Evolutionary conservation across 2,113 vertebrate genomes (phyloP), one percentile per base, ranked within the genome.

Genomic region (Marmota flaviventris): DNA sequence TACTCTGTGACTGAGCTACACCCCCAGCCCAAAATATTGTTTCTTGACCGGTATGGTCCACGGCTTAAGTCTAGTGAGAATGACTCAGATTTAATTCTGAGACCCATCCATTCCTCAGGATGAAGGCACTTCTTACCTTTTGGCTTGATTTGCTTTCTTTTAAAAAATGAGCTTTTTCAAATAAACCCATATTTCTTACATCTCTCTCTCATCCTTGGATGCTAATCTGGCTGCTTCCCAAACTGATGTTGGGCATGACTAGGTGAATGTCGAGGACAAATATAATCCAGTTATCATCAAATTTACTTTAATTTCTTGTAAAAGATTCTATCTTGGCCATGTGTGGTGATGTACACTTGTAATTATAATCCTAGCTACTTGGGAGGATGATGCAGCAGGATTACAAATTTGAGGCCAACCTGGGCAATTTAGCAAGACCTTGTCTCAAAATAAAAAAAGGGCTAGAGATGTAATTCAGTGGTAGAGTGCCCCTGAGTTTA

Each of bases 221-320:
- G n/a, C 67, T 90, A 65, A 61, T 61, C 90, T 90, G 58, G 53
- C 45, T 45, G 51, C 85, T 77, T 88, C 53, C 72, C 56, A 86
- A 3, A 58, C 18, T 58, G 45, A 61, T 56, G 17, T 17, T 29
- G 45, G 51, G 37, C 48, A 39, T 32, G 83, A 8, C 17, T 37
- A 17, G 32, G 63, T 91, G 78, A 82, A 37, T 69, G 29, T 93
- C 63, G 48, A 79, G n/a, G 65, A 34, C 56, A 81, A 24, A 85
- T 37, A 39, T 10, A 61, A 22, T 53, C 69, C 27, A 34, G 12
- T 61, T 9, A 14, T 48, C 24, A 48, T 63, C 51, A 94, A 18
- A 70, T 83, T 56, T 67, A 94, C 39, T 92, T 56, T 42, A 89
- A 63, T n/a, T 69, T 82, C 32, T 78, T 93, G 58, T 94, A 48